A percentile compares a stretch with the other conserved stretches of the same genome.
phyloP scores from a whole-genome alignment of 2,888 invertebrate genomes.

The Melanchra persicariae region DNA sequence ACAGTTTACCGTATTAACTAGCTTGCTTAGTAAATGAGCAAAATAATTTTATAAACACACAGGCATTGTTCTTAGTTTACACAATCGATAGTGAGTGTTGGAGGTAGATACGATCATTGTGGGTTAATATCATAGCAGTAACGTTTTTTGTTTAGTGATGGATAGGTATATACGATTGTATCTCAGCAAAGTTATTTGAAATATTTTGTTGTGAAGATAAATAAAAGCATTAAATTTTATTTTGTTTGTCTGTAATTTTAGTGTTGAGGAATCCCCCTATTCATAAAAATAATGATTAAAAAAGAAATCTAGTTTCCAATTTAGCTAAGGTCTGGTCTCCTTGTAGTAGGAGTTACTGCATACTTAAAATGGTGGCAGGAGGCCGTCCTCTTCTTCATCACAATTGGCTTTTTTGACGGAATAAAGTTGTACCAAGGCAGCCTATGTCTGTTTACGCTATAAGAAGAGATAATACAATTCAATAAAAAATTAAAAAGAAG shows the following conservation, averaged over 20 bases:
- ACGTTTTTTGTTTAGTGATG: conserved; percentile 38
- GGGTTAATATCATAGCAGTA: conserved; percentile 61
- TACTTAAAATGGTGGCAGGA: neutral
- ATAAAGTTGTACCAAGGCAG: too few relatives aligned
- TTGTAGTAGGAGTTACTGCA: too few relatives aligned
- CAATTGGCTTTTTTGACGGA: neutral
- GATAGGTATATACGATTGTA: conserved; percentile 24
- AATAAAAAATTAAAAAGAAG: too few relatives aligned
- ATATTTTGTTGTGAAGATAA: neutral
- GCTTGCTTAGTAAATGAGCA: conserved; percentile 49
- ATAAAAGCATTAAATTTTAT: neutral
- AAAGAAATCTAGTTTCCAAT: too few relatives aligned
- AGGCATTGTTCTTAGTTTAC: conserved; percentile 59
- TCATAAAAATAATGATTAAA: too few relatives aligned
- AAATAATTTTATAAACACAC: conserved; percentile 54
- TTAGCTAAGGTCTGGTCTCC: too few relatives aligned
- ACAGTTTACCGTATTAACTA: conserved; percentile 48
- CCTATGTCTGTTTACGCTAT: too few relatives aligned
- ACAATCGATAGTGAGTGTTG: conserved; percentile 56
- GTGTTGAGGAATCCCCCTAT: too few relatives aligned
- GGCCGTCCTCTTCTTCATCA: neutral
- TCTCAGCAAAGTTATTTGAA: conserved; percentile 15
- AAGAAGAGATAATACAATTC: too few relatives aligned
- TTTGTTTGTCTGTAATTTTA: too few relatives aligned
- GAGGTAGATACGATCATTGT: conserved; percentile 54